Evolutionary conservation across 2,797 vertebrate species (phyloP), one percentile per base, ranked within the genome.

Genomic region (Furcifer pardalis): DNA sequence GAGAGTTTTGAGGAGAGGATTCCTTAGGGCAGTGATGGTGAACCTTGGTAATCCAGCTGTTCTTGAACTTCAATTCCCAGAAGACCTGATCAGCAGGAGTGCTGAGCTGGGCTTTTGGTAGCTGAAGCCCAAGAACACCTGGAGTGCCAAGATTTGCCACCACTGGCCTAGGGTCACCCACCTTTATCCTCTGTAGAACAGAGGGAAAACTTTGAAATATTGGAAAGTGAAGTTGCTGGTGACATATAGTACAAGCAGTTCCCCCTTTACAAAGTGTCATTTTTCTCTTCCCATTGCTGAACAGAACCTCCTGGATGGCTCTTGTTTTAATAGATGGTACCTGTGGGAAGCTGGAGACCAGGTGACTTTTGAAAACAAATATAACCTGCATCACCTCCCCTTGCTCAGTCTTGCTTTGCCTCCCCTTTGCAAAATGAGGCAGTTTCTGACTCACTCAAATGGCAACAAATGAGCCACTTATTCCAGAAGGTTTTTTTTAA

Each of bases 291-390:
- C 37, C 40, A 42, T 2, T 2, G 37, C 5, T 72, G 35, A 23
- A 21, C 27, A 32, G 52, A 56, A 59, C 35, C 25, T 13, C n/a
- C n/a, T n/a, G n/a, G n/a, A n/a, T n/a, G n/a, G n/a, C n/a, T n/a
- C n/a, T n/a, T n/a, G 4, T 68, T 83, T 30, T 15, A 10, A 37
- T 32, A 56, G 42, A 12, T 15, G 32, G n/a, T 69, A 30, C 40
- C 37, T 30, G 32, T 0, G 21, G 65, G 35, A 62, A 59, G 21
- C n/a, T 59, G 2, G 7, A 56, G 52, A 52, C 10, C 63, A 69
- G 37, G 40, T 85, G 40, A 62, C 52, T 69, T 62, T 84, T 44
- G 66, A 77, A 84, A 84, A 84, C 62, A 83, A 83, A 76, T 73
- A 76, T 66, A 37, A 81, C 62, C 63, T 10, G 63, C 30, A 35